Evolutionary conservation across 1,140 invertebrate species (phyloP).

Genomic region (Aphelenchoides besseyi): DNA sequence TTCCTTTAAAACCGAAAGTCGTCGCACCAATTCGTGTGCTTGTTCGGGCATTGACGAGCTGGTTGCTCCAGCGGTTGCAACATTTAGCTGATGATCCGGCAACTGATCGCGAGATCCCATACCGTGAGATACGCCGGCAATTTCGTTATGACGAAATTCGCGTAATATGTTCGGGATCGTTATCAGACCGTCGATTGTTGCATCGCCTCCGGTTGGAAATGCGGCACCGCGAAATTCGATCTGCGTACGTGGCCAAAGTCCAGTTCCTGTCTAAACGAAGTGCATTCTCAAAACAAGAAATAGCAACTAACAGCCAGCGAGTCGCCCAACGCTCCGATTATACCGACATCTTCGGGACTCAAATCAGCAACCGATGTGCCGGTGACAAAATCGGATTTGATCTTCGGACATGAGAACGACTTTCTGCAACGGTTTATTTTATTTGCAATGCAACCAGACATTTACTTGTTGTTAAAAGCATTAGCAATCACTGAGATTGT

Average conservation of each 20-base stretch:
- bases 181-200: conserved; percentile 57
- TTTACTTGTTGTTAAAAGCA: conserved; percentile 45
- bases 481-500: conserved; percentile 42
- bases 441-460: conserved; percentile 26
- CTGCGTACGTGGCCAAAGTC: conserved; percentile 55
- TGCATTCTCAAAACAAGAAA: too few relatives aligned
- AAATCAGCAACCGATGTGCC: conserved; percentile 45
- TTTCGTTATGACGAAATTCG: conserved; percentile 47
- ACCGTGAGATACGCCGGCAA: conserved; percentile 56
- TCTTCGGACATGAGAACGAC: conserved; percentile 35
- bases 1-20: conserved; percentile 49
- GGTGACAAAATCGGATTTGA: conserved; percentile 41
- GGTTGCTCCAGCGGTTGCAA: conserved; percentile 50
- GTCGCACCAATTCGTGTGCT: conserved; percentile 48
- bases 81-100: conserved; percentile 58
- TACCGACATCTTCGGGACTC: conserved; percentile 49
- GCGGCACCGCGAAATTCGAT: conserved; percentile 61
- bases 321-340: conserved; percentile 51
- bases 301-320: conserved; percentile 39
- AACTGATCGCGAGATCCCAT: conserved; percentile 55
- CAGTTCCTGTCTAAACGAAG: conserved; percentile 52
- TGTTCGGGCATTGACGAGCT: conserved; percentile 53
- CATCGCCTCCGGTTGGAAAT: conserved; percentile 60
- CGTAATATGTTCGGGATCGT: conserved; percentile 61
- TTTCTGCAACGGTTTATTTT: too few relatives aligned